A percentile compares a stretch with the other conserved stretches of the same genome.
phyloP scores from a whole-genome alignment of 1,140 invertebrate species.

The Drosophila sucinea region DNA sequence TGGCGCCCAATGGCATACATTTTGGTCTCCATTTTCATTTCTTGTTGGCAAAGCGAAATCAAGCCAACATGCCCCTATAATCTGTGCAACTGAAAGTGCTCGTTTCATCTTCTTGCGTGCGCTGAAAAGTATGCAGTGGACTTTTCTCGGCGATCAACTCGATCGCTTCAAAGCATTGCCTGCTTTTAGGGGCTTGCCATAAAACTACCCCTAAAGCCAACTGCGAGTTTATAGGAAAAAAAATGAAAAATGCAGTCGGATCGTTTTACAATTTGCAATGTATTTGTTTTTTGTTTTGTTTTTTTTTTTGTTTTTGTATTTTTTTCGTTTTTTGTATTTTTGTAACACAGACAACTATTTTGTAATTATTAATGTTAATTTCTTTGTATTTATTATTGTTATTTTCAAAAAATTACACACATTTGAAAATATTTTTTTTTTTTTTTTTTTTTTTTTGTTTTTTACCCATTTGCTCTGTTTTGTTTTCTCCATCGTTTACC shows the following conservation, averaged over 20 bases:
- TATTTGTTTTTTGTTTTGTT: slow-evolving; percentile 61
- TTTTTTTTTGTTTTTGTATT: not conserved
- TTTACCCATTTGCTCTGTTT: slow-evolving; percentile 23
- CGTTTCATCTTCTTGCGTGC: not conserved
- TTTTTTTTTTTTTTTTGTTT: slow-evolving; percentile 32
- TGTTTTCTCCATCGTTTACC: slow-evolving; percentile 7
- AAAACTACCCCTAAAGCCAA: slow-evolving; percentile 15
- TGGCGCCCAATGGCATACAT: slow-evolving; percentile 28
- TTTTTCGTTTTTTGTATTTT: slow-evolving; percentile 52
- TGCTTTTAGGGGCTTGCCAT: slow-evolving; percentile 45
- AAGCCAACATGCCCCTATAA: not conserved
- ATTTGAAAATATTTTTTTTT: slow-evolving; percentile 74
- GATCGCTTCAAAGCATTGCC: slow-evolving; percentile 32
- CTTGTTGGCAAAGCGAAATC: not conserved
- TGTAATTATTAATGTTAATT: slow-evolving; percentile 72
- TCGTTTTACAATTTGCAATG: slow-evolving; percentile 55
- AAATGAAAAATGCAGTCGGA: slow-evolving; percentile 30
- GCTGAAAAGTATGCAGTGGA: slow-evolving; percentile 40
- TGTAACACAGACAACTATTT: slow-evolving; percentile 79
- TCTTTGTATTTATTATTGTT: slow-evolving; percentile 67
- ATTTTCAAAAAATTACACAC: slow-evolving; percentile 81
- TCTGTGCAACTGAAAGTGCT: not conserved
- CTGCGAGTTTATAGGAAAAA: slow-evolving; percentile 33
- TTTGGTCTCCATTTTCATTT: slow-evolving; percentile 11
- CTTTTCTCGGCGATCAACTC: not conserved